Evolutionary conservation across 2,797 vertebrate genomes (phyloP).

Genomic region (Phyllotis vaccarum): DNA sequence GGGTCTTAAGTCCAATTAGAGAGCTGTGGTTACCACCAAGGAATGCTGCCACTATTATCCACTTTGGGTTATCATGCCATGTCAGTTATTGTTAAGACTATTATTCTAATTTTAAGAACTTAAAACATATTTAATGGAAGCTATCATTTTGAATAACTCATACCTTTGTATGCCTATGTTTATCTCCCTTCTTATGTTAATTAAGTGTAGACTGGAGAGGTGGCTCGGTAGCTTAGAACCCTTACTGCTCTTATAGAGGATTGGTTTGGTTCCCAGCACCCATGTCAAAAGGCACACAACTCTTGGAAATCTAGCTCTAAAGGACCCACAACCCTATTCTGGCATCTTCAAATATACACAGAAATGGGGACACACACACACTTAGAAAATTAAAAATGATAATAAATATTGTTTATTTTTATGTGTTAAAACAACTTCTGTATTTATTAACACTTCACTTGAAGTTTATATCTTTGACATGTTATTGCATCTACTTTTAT

Average conservation of each 20-base stretch:
- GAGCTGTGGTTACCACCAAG: neutral
- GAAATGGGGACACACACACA: neutral
- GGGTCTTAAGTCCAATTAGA: neutral
- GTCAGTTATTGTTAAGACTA: neutral
- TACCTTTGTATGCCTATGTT: neutral
- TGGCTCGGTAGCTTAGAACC: neutral
- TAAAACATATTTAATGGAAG: neutral
- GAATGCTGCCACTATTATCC: neutral
- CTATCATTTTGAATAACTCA: no score
- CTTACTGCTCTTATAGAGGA: neutral
- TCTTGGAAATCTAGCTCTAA: neutral
- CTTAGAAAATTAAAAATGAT: neutral
- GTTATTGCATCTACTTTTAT: neutral
- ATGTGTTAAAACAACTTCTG: neutral
- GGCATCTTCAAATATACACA: no score
- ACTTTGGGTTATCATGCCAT: neutral
- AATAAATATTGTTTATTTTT: no score
- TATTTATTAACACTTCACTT: neutral
- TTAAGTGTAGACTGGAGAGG: neutral
- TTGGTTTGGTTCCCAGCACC: neutral
- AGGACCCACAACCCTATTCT: neutral
- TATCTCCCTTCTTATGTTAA: neutral
- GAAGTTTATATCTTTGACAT: neutral
- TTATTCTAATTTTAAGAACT: neutral
- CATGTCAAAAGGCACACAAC: neutral